Evolutionary conservation across 1,140 invertebrate genomes (phyloP).

Genomic region (Ooceraea biroi): DNA sequence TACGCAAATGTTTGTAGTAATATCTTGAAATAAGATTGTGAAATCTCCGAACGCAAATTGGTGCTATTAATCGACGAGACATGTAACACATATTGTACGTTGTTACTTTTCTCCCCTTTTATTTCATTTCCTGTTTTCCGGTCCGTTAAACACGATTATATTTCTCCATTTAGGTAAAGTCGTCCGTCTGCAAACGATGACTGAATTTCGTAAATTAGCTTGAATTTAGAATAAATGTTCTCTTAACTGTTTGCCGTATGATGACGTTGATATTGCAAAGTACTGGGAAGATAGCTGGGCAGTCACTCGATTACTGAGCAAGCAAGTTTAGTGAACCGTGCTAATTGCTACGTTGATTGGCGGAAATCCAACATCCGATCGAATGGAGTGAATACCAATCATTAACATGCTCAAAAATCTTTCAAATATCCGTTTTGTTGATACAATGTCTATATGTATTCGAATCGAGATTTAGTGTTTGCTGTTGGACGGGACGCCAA

Average conservation of each 20-base stretch:
- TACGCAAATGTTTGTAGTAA: constrained; percentile 20
- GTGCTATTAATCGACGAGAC: background rate
- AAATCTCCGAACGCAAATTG: background rate
- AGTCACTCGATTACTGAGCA: constrained; percentile 65
- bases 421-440: constrained; percentile 48
- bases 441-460: background rate
- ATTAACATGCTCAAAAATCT: constrained; percentile 77
- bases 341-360: constrained; percentile 78
- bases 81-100: background rate
- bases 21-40: constrained; percentile 29
- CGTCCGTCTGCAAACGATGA: background rate
- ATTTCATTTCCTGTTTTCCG: constrained; percentile 8
- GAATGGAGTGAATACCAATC: constrained; percentile 73
- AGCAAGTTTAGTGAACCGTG: constrained; percentile 76
- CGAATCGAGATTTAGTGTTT: constrained; percentile 29
- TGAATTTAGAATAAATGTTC: constrained; percentile 16
- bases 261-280: constrained; percentile 41
- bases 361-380: constrained; percentile 74
- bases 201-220: constrained; percentile 9
- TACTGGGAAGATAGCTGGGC: constrained; percentile 47
- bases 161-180: background rate
- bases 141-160: background rate
- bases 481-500: constrained; percentile 14
- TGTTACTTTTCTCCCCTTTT: background rate
- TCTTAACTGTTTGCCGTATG: background rate